Percentiles rank a stretch among this genome's conserved stretches.
phyloP scores from a whole-genome alignment of 2,113 vertebrate species.

The Oriolus oriolus region DNA sequence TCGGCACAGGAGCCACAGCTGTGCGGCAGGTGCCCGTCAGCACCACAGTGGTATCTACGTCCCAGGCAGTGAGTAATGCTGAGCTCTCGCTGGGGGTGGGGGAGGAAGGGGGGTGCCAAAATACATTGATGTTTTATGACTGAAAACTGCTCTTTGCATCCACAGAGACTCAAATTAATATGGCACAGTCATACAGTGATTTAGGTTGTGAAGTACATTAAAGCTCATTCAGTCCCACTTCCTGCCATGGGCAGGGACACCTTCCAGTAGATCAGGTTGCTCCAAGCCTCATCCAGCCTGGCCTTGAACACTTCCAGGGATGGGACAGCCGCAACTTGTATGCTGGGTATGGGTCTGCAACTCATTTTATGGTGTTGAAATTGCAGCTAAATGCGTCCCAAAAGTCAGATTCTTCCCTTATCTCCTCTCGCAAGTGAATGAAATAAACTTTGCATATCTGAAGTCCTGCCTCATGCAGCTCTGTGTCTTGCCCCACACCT shows the following conservation, averaged over 20 bases:
- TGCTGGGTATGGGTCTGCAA: not conserved
- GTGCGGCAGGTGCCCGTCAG: constrained; percentile 89
- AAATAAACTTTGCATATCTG: not conserved
- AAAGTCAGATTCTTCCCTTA: not conserved
- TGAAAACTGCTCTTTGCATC: not conserved
- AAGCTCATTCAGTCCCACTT: not conserved
- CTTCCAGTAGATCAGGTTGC: not conserved
- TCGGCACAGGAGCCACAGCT: constrained; percentile 80
- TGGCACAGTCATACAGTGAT: not conserved
- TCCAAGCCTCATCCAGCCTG: not conserved
- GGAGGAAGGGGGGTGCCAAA: not conserved
- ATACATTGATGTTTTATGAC: not conserved
- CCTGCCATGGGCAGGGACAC: not conserved
- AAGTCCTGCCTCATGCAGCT: not conserved
- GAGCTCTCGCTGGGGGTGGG: not conserved
- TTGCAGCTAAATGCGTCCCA: not conserved
- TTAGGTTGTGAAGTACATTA: not conserved
- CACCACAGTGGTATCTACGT: constrained; percentile 83
- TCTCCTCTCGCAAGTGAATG: not conserved
- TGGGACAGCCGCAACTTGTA: not conserved
- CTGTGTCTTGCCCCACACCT: not conserved
- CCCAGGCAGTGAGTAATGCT: constrained; percentile 83
- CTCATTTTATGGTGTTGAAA: not conserved
- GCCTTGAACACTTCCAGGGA: not conserved
- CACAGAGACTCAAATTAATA: not conserved